Conservation (phyloP, 1,140 invertebrate species). For the Psix sp. region DNA sequence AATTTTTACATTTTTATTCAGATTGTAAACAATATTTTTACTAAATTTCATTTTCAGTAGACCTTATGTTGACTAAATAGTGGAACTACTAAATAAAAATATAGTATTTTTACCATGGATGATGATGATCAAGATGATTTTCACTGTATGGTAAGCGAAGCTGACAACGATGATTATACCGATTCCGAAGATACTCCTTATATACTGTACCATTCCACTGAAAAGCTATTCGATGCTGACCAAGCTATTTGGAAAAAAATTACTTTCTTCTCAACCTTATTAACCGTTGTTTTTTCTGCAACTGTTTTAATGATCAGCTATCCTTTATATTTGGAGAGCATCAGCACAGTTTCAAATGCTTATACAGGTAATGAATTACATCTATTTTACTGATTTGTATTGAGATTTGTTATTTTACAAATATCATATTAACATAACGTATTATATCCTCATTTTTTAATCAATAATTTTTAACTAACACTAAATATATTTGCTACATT, state of each 20-base stretch:
- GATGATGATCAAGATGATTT: constrained; percentile 74
- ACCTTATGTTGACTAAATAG: constrained; percentile 27
- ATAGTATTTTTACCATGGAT: constrained; percentile 68
- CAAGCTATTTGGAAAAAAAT: constrained; percentile 70
- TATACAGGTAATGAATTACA: constrained; percentile 69
- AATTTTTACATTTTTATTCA: too few species aligned
- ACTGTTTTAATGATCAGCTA: constrained; percentile 69
- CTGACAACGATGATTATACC: constrained; percentile 72
- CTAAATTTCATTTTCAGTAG: not conserved
- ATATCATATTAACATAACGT: too few species aligned
- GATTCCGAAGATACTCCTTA: constrained; percentile 72
- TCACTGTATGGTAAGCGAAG: constrained; percentile 71
- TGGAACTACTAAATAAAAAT: constrained; percentile 63
- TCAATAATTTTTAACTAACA: too few species aligned
- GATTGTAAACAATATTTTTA: too few species aligned
- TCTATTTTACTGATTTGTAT: too few species aligned
- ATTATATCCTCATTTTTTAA: too few species aligned
- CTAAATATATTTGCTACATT: too few species aligned
- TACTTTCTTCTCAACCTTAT: constrained; percentile 66
- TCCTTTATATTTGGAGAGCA: constrained; percentile 70
- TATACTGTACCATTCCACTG: constrained; percentile 66
- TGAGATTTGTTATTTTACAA: constrained; percentile 1
- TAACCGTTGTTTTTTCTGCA: constrained; percentile 63
- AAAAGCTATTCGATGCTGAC: constrained; percentile 73
- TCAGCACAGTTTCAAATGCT: constrained; percentile 67